Evolutionary conservation across 2,113 vertebrate species (phyloP).

Genomic region (Paracyprichromis sp.): DNA sequence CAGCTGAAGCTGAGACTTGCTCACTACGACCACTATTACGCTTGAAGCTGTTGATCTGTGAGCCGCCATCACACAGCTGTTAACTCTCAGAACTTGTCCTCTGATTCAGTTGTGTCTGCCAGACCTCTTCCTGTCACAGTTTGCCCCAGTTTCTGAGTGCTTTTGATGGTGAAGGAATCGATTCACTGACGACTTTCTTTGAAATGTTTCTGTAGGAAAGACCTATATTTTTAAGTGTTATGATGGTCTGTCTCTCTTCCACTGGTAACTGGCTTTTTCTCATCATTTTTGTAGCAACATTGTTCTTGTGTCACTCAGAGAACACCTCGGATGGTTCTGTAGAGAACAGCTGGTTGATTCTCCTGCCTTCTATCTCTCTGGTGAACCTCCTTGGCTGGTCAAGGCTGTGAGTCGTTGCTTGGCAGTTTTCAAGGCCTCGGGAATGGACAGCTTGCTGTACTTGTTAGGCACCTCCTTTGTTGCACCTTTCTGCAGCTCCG

Average conservation of each 20-base stretch:
- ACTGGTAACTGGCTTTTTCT: background rate
- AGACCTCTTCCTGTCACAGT: background rate
- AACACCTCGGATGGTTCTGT: background rate
- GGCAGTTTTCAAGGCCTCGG: fast-evolving
- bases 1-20: background rate
- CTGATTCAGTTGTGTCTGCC: background rate
- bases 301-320: fast-evolving
- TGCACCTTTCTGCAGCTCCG: fast-evolving
- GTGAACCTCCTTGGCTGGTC: background rate
- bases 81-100: background rate
- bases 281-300: background rate
- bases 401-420: background rate
- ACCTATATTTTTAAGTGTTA: background rate
- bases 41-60: background rate
- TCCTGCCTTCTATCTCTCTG: background rate
- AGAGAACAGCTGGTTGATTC: background rate
- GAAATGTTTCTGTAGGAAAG: background rate
- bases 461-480: background rate
- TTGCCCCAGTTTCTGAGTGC: background rate
- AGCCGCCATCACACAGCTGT: background rate
- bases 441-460: background rate
- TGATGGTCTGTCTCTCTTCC: background rate
- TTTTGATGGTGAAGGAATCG: background rate
- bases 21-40: fast-evolving
- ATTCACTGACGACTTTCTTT: background rate